Percentiles rank a stretch among this genome's conserved stretches.
Conservation (phyloP, 2,888 invertebrate species). For the Yponomeuta cagnagella region DNA sequence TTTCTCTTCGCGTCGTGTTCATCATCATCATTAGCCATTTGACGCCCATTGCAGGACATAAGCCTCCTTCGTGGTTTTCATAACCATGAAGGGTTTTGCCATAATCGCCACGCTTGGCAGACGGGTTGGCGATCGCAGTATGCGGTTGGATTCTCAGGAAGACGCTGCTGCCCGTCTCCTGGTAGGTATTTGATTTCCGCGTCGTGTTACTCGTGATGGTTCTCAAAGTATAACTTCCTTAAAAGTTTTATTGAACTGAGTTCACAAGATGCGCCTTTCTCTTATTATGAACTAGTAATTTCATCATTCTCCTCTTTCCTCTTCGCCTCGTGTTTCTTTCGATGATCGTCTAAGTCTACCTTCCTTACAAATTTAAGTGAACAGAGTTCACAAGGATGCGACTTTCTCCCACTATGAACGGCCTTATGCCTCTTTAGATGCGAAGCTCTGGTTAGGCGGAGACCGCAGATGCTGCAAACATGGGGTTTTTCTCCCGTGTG, state of each 20-base stretch:
- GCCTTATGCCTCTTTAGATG: slow-evolving; percentile 61
- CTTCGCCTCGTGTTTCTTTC: not conserved
- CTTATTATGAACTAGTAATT: not conserved
- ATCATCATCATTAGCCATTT: too few species aligned
- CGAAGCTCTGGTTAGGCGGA: slow-evolving; percentile 52
- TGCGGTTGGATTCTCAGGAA: not conserved
- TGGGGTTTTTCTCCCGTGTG: slow-evolving; percentile 59
- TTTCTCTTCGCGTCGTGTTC: not conserved
- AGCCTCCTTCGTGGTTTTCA: too few species aligned
- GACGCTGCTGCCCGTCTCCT: too few species aligned
- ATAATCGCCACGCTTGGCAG: too few species aligned
- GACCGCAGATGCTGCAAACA: slow-evolving; percentile 56
- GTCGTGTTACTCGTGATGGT: not conserved
- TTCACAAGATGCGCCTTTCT: too few species aligned
- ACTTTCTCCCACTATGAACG: not conserved
- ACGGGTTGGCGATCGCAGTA: too few species aligned
- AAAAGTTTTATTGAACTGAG: too few species aligned
- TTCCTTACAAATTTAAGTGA: not conserved
- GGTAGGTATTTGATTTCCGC: too few species aligned
- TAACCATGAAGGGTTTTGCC: too few species aligned
- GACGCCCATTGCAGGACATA: too few species aligned
- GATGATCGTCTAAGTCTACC: not conserved
- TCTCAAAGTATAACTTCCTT: not conserved
- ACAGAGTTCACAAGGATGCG: not conserved
- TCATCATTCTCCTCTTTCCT: not conserved